Conservation (phyloP, 2,113 vertebrate genomes). For the Arenaria interpres region DNA sequence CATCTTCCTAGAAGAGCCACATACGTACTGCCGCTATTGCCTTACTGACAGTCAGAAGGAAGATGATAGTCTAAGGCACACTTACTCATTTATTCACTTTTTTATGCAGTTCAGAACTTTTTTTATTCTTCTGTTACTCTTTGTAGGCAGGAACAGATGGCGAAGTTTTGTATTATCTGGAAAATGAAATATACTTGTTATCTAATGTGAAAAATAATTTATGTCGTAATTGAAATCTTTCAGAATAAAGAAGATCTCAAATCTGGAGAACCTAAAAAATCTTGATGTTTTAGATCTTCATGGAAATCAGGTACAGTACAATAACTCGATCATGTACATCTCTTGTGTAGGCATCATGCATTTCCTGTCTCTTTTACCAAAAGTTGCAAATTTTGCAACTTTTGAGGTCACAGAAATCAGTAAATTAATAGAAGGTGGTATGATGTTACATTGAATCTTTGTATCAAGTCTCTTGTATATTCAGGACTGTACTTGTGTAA, state of each 20-base stretch:
- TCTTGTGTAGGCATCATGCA: neutral
- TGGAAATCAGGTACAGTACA: conserved; percentile 89
- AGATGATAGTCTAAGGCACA: neutral
- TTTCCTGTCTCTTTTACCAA: neutral
- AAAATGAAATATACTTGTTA: neutral
- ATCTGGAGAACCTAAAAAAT: conserved; percentile 83
- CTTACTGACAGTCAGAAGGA: neutral
- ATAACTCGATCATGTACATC: neutral
- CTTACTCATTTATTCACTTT: neutral
- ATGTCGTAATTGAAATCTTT: conserved; percentile 19
- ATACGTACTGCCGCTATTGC: neutral
- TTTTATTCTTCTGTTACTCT: neutral
- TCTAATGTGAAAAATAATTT: neutral
- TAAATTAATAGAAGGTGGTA: neutral
- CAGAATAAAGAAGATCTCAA: conserved; percentile 90
- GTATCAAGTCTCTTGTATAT: neutral
- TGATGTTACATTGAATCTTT: neutral
- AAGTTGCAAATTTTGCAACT: neutral
- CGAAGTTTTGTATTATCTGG: neutral
- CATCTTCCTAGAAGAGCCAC: neutral
- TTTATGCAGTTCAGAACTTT: neutral
- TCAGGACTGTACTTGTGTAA: neutral
- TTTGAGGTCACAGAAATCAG: neutral
- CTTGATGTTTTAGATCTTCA: conserved; percentile 95
- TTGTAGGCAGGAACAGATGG: neutral